Conservation (phyloP, 2,888 invertebrate genomes). For the Platycnemis pennipes region DNA sequence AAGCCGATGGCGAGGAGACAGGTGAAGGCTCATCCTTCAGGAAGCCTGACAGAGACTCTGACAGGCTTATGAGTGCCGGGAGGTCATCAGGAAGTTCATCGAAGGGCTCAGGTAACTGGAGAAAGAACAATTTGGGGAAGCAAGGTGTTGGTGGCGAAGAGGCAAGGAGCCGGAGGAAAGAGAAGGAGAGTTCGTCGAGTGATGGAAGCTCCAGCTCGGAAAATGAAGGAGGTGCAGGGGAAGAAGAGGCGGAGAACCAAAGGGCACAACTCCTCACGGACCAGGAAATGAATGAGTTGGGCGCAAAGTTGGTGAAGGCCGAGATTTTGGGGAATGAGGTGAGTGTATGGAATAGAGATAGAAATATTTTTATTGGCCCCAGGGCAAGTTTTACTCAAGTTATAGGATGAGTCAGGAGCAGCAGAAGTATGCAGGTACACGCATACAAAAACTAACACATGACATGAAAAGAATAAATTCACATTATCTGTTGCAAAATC, state of each 20-base stretch:
- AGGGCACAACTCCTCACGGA: slow-evolving; percentile 81
- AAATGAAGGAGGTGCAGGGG: slow-evolving; percentile 71
- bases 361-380: too few species aligned
- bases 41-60: slow-evolving; percentile 74
- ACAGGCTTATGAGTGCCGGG: slow-evolving; percentile 69
- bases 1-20: slow-evolving; percentile 2
- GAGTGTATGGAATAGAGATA: slow-evolving; percentile 72
- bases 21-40: slow-evolving; percentile 71
- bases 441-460: too few species aligned
- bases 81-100: slow-evolving; percentile 74
- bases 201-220: slow-evolving; percentile 70
- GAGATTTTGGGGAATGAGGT: slow-evolving; percentile 93
- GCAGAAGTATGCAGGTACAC: too few species aligned
- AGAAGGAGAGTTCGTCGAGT: neutral
- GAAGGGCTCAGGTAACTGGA: slow-evolving; percentile 67
- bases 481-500: too few species aligned
- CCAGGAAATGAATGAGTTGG: slow-evolving; percentile 94
- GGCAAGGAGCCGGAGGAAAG: neutral
- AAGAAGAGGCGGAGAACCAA: neutral
- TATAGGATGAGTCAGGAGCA: too few species aligned
- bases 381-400: too few species aligned
- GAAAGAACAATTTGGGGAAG: slow-evolving; percentile 38
- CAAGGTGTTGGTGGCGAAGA: neutral
- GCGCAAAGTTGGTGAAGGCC: slow-evolving; percentile 95
- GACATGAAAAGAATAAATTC: too few species aligned